Evolutionary conservation across 1,140 invertebrate species (phyloP).

Genomic region (Nebria ingens): DNA sequence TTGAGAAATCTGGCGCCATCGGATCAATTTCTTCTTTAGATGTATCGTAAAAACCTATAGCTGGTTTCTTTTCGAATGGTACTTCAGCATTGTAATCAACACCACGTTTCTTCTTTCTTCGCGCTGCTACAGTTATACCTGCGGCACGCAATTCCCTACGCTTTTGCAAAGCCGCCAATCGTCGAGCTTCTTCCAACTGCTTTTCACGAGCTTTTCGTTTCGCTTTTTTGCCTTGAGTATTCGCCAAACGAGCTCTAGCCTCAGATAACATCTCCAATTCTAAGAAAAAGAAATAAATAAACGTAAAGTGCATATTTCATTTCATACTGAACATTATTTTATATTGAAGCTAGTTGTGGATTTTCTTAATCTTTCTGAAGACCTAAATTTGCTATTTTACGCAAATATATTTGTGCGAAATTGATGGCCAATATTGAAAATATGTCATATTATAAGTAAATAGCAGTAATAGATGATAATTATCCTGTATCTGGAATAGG

Average conservation of each 20-base stretch:
- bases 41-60: constrained; percentile 89
- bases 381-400: too few species aligned
- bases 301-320: constrained; percentile 3
- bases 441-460: too few species aligned
- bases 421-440: too few species aligned
- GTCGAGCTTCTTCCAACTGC: constrained; percentile 93
- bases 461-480: too few species aligned
- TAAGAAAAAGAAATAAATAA: constrained; percentile 42
- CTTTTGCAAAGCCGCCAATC: constrained; percentile 94
- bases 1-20: constrained; percentile 77
- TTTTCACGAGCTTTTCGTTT: constrained; percentile 98
- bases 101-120: constrained; percentile 71
- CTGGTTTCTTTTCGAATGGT: constrained; percentile 91
- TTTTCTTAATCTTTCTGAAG: not conserved
- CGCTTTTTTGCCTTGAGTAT: constrained; percentile 99
- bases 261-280: constrained; percentile 99
- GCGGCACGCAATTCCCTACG: constrained; percentile 91
- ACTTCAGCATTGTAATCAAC: constrained; percentile 98
- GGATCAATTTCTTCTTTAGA: constrained; percentile 81
- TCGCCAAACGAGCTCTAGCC: constrained; percentile 92
- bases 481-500: too few species aligned
- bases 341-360: not conserved
- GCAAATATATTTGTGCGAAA: too few species aligned
- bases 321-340: constrained; percentile 7
- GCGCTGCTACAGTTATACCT: constrained; percentile 74